Conservation (phyloP, 1,140 invertebrate genomes). For the Drosophila willistoni region DNA sequence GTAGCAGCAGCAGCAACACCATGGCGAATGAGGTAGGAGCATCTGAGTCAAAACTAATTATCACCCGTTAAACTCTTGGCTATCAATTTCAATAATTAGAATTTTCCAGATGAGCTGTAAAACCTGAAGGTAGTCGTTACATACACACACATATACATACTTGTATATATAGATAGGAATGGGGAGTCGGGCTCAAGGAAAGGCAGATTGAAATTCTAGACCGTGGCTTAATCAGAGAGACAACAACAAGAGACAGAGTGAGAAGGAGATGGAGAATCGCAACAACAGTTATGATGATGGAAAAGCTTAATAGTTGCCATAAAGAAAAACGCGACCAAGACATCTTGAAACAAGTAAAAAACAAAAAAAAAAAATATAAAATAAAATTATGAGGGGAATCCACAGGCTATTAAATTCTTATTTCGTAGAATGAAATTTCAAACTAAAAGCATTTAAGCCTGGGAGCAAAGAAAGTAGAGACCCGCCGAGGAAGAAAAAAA, state of each 20-base stretch:
- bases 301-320: constrained; percentile 59
- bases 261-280: constrained; percentile 6
- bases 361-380: background rate
- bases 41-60: constrained; percentile 49
- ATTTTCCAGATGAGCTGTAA: constrained; percentile 41
- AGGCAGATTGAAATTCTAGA: constrained; percentile 45
- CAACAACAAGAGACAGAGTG: background rate
- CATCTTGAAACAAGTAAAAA: constrained; percentile 15
- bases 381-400: constrained; percentile 4
- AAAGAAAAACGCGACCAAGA: constrained; percentile 47
- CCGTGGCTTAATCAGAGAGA: constrained; percentile 13
- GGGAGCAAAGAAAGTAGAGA: constrained; percentile 23
- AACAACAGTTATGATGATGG: constrained; percentile 48
- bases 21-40: constrained; percentile 7
- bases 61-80: constrained; percentile 41
- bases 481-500: background rate
- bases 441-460: constrained; percentile 72
- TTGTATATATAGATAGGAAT: background rate
- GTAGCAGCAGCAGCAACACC: constrained; percentile 1
- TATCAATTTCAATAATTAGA: constrained; percentile 70
- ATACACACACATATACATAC: too few relatives aligned
- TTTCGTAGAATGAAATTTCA: constrained; percentile 79
- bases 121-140: background rate
- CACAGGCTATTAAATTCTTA: constrained; percentile 70
- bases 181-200: constrained; percentile 10